Percentiles rank a stretch among this genome's conserved stretches.
Conservation (phyloP, 2,797 vertebrate species). For the Melanotaenia trifasciata region DNA sequence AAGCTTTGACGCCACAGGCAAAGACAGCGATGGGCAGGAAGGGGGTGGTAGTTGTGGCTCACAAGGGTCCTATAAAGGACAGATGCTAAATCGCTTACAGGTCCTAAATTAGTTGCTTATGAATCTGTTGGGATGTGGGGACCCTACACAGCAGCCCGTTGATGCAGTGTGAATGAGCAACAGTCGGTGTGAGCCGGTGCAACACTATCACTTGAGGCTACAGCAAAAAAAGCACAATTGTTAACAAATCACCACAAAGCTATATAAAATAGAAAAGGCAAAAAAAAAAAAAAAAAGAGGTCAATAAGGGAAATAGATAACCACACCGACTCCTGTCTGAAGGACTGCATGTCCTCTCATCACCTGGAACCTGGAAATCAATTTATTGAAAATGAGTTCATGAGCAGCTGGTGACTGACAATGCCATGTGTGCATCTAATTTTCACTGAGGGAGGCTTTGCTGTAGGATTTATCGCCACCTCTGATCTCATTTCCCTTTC, state of each 20-base stretch:
- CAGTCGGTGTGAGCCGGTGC: conserved; percentile 2
- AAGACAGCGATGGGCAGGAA: conserved; percentile 47
- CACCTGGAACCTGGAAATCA: conserved; percentile 59
- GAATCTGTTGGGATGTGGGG: conserved; percentile 64
- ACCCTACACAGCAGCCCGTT: conserved; percentile 22
- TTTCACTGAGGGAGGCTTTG: conserved; percentile 60
- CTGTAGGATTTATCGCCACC: conserved; percentile 66
- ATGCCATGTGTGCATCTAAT: conserved; percentile 64
- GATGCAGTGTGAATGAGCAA: conserved; percentile 19
- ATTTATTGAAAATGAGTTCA: conserved; percentile 66
- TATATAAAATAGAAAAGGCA: conserved; percentile 13
- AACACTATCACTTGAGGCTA: conserved; percentile 17
- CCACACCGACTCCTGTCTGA: conserved; percentile 31
- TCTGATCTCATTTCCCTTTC: conserved; percentile 77
- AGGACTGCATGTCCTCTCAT: conserved; percentile 36
- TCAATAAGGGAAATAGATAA: conserved; percentile 19
- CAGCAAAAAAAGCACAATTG: conserved; percentile 32
- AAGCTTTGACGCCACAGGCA: conserved; percentile 68
- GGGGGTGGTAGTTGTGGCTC: conserved; percentile 63
- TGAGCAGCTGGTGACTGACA: conserved; percentile 57
- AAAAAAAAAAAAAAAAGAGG: not conserved
- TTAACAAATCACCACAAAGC: conserved; percentile 13
- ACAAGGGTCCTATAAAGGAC: conserved; percentile 77
- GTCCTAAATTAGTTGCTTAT: conserved; percentile 75
- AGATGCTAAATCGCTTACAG: conserved; percentile 83